Base-by-base conservation (phyloP, 2,888 invertebrate species). In the Ametastegia equiseti region DNA sequence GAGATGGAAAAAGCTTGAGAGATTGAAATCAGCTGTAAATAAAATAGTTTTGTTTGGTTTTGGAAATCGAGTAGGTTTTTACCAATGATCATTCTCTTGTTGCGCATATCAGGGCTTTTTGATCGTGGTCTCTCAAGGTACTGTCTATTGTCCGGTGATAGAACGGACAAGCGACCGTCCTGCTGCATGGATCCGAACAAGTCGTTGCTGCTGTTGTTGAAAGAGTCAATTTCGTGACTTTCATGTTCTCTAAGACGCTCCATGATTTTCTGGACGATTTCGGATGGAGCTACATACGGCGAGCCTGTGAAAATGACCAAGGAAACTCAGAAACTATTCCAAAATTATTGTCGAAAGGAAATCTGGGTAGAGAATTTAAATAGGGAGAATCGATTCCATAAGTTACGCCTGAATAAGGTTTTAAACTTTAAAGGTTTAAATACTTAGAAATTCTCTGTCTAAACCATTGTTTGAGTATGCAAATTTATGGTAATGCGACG, bases 181-280 rank as follows among this genome's bases (percentile, higher is more conserved):
- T 89, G 86, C 47, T 86, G 86, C 71, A 83, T 83, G 13, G 83
- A 82, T 54, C 80, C 82, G 81, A 82, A 82, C 13, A 85, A 84
- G 27, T 90, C 89, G 27, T 80, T 83, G 83, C 82, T 86, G 82
- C 85, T 84, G 73, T 85, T n/a, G n/a, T n/a, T 81, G 79, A 86
- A 89, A 13, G 87, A 83, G 63, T 91, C 91, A 50, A 85, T 69
- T 80, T 92, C 91, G 65, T 91, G 90, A 82, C 85, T 90, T 63
- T 92, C 91, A 81, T 91, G 89, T 63, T 91, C 91, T 6, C 91
- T 91, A 42, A 92, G 84, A 33, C 95, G 94, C 85, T 96, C 95
- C 94, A 96, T 96, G 87, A 96, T 96, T 91, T 96, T 96, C 91
- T 96, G 95, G 91, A 96, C 96, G 92, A 96, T 96, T 92, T 95